Percentiles rank a stretch among this genome's conserved stretches.
Evolutionary conservation across 2,797 vertebrate species (phyloP).

Genomic region (Malacoctenus gilli): DNA sequence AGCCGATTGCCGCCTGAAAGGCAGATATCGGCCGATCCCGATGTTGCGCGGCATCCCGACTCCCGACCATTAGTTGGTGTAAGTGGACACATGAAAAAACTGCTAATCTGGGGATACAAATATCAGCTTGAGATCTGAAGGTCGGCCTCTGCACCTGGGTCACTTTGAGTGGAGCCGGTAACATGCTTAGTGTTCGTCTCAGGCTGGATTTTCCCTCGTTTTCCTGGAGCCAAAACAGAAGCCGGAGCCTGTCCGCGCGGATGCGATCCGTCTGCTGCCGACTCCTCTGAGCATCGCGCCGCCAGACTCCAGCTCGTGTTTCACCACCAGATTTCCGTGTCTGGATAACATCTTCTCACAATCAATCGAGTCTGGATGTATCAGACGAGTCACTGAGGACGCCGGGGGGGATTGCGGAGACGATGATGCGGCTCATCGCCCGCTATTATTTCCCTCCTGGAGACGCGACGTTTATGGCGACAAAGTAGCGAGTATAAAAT

Average conservation of each 20-base stretch:
- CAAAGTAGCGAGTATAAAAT: too few species aligned
- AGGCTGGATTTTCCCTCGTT: neutral
- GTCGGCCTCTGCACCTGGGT: neutral
- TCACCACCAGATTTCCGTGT: constrained; percentile 9
- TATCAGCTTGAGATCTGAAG: neutral
- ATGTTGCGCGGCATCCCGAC: too few species aligned
- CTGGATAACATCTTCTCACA: constrained; percentile 15
- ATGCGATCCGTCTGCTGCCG: constrained; percentile 12
- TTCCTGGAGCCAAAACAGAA: neutral
- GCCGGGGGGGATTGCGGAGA: neutral
- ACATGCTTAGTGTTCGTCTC: neutral
- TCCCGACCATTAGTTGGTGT: too few species aligned
- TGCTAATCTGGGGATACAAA: too few species aligned
- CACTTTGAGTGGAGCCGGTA: neutral
- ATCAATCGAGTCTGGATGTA: constrained; percentile 15
- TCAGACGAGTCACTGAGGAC: constrained; percentile 1
- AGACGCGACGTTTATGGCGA: too few species aligned
- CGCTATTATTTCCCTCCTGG: too few species aligned
- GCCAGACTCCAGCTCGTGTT: constrained; percentile 24
- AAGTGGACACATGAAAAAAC: too few species aligned
- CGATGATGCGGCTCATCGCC: constrained; percentile 8
- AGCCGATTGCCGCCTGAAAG: too few species aligned
- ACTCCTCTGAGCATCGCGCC: constrained; percentile 2
- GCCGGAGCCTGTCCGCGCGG: constrained; percentile 2
- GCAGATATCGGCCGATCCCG: too few species aligned